phyloP scores from a whole-genome alignment of 1,140 invertebrate species.

The Araneus ventricosus region DNA sequence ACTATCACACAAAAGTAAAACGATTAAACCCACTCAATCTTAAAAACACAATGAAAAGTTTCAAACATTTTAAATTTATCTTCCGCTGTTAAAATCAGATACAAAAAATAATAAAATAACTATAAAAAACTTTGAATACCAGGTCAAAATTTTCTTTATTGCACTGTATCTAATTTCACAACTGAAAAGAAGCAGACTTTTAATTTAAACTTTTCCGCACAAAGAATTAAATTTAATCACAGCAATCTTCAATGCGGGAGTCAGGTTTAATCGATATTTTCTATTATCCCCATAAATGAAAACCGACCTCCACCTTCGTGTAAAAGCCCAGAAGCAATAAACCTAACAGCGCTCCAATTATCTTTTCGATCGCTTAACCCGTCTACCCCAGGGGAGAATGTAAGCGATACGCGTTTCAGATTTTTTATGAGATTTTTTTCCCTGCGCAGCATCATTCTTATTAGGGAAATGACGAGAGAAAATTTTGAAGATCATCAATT shows the following conservation, averaged over 20 bases:
- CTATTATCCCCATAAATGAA: not conserved
- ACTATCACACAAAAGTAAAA: no score
- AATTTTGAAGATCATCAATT: not conserved
- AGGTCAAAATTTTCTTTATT: no score
- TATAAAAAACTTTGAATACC: no score
- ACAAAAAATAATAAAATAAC: no score
- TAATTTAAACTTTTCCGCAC: conserved; percentile 13
- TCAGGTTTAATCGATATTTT: not conserved
- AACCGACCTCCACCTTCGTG: not conserved
- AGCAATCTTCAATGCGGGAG: not conserved
- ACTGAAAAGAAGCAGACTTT: not conserved
- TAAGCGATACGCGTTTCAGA: not conserved
- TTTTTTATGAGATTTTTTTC: not conserved
- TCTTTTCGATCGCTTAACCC: not conserved
- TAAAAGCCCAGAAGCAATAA: conserved; percentile 3
- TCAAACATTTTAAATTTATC: no score
- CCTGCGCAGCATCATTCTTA: no score
- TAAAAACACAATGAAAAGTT: no score
- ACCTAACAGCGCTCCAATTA: not conserved
- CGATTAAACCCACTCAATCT: no score
- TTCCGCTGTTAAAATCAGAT: no score
- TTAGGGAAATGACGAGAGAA: not conserved
- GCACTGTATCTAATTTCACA: no score
- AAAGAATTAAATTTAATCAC: conserved; percentile 16
- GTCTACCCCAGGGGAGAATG: not conserved